Conservation (phyloP, 2,113 vertebrate species). For the Corythornis vintsioides region DNA sequence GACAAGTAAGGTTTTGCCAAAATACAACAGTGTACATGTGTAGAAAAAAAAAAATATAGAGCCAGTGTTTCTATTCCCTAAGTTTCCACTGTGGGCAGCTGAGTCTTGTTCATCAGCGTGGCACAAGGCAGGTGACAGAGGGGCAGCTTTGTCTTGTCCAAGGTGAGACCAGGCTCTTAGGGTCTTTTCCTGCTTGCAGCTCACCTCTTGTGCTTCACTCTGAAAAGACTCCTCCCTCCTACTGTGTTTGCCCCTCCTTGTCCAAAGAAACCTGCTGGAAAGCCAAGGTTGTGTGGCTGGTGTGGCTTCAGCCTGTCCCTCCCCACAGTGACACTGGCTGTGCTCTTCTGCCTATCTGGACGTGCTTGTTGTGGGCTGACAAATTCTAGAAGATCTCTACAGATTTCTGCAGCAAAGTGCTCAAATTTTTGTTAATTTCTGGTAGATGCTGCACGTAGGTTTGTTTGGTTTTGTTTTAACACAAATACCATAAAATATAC, state of each 20-base stretch:
- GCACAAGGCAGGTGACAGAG: not conserved
- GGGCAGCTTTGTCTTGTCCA: not conserved
- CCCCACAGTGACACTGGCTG: accelerated
- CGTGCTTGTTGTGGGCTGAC: not conserved
- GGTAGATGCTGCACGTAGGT: too few species aligned
- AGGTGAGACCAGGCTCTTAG: not conserved
- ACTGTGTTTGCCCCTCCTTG: not conserved
- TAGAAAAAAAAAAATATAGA: not conserved
- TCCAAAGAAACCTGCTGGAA: not conserved
- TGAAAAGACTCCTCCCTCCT: not conserved
- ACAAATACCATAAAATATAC: not conserved
- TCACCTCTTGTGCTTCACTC: not conserved
- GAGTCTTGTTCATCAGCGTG: not conserved
- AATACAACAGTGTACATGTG: slow-evolving; percentile 14
- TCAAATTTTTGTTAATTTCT: not conserved
- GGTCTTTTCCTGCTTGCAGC: not conserved
- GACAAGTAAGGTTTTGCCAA: slow-evolving; percentile 80
- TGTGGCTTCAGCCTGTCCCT: not conserved
- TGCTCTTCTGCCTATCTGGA: not conserved
- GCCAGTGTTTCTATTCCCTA: slow-evolving; percentile 12
- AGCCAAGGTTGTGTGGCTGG: too few species aligned
- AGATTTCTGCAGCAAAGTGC: not conserved
- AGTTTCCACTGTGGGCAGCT: not conserved
- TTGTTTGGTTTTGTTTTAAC: not conserved
- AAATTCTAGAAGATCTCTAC: not conserved